phyloP scores from a whole-genome alignment of 2,888 invertebrate genomes.

The Ophion obscuratus region DNA sequence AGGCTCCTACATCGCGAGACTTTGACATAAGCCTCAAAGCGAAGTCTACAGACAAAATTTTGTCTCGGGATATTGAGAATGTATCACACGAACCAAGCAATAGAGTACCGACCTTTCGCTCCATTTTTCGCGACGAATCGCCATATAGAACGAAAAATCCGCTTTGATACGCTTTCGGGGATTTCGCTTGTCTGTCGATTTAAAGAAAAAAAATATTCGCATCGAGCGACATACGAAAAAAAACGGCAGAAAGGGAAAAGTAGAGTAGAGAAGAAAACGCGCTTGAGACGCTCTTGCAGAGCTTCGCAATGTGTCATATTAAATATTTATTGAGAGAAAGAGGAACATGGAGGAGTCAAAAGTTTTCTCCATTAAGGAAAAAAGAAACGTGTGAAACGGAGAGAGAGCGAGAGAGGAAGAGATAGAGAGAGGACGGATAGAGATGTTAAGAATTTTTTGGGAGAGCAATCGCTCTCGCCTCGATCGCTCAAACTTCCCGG shows the following conservation, averaged over 20 bases:
- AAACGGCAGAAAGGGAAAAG: slow-evolving; percentile 7
- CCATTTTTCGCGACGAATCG: slow-evolving; percentile 10
- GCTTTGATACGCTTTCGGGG: slow-evolving; percentile 47
- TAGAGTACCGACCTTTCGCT: not conserved
- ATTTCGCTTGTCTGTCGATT: slow-evolving; percentile 46
- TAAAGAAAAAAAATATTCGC: not conserved
- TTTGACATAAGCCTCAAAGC: not conserved
- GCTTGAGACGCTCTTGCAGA: slow-evolving; percentile 58
- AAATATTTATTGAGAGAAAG: slow-evolving; percentile 56
- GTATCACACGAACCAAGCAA: not conserved
- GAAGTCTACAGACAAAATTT: not conserved
- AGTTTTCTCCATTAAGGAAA: slow-evolving; percentile 44
- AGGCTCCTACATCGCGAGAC: not conserved
- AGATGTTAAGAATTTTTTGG: slow-evolving; percentile 43
- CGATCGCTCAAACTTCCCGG: slow-evolving; percentile 48
- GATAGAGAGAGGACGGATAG: not conserved
- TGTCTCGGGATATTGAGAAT: not conserved
- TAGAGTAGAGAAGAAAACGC: slow-evolving; percentile 34
- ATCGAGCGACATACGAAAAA: not conserved
- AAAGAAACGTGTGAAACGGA: slow-evolving; percentile 31
- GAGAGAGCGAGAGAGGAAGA: slow-evolving; percentile 29
- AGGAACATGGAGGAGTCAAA: slow-evolving; percentile 8
- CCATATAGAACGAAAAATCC: slow-evolving; percentile 5
- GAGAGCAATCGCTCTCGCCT: slow-evolving; percentile 40
- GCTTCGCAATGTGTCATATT: slow-evolving; percentile 64